Base-by-base conservation (phyloP, 2,797 vertebrate genomes). In the Sebastes wilsoni region DNA sequence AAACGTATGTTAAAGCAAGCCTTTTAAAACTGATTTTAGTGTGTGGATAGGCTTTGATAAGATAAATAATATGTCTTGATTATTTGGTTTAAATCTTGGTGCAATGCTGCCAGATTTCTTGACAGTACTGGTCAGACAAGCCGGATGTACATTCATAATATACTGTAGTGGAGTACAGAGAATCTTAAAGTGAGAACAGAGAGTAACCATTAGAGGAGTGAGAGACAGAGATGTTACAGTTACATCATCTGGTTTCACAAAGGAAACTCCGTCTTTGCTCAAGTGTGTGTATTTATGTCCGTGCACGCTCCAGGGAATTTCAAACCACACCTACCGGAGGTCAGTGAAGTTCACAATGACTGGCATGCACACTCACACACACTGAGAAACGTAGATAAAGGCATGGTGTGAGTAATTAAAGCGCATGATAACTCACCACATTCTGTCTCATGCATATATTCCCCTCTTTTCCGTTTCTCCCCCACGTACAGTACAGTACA, bases 211-310 rank as follows among this genome's bases (percentile, higher is more conserved):
- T 27, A 55, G 9, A 36, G 9, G 59, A 67, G 68, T 30, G 34
- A 60, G 28, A 82, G 23, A 60, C 54, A 28, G n/a, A 60, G 12
- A 65, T 8, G 36, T 72, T 75, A 46, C 49, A 69, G 72, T 83
- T 49, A 34, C 30, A 83, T 69, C 38, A 66, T 66, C 74, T 83
- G 77, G 75, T 91, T 92, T 91, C 75, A 90, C 66, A 85, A 80
- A 87, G 86, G 88, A 90, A 90, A 79, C 18, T 72, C 18, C 12
- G 22, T 71, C 22, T 76, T 16, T 79, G 58, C 80, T 78, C 20
- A 66, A 54, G 38, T 6, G 25, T 74, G 25, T 60, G 20, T 79
- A 61, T 78, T 79, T 81, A 65, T 82, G 28, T 62, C 66, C 32
- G 23, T 56, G 12, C 7, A 9, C 1, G 1, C 56, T 65, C 60